Conservation (phyloP, 2,888 invertebrate genomes). For the Andrena flavipes region DNA sequence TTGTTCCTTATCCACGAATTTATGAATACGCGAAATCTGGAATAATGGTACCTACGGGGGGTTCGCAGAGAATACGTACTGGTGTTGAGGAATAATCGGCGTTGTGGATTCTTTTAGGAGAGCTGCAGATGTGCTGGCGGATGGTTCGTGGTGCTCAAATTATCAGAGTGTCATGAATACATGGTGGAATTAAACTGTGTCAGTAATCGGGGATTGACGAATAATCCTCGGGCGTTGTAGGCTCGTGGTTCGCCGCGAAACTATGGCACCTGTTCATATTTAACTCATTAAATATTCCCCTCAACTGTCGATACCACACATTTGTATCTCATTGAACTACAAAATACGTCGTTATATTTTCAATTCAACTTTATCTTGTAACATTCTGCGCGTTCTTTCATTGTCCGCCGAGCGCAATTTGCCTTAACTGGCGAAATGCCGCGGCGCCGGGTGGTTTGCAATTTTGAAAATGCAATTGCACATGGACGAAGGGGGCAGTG, state of each 20-base stretch:
- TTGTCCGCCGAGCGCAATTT: slow-evolving; percentile 30
- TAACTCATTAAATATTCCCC: too few species aligned
- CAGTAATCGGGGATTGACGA: too few species aligned
- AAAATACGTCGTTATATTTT: slow-evolving; percentile 27
- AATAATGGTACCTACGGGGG: not conserved
- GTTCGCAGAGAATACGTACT: not conserved
- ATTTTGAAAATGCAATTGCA: slow-evolving; percentile 59
- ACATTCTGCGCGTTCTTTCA: slow-evolving; percentile 20
- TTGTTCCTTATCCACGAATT: slow-evolving; percentile 35
- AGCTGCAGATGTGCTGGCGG: too few species aligned
- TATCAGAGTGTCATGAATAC: not conserved
- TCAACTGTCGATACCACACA: not conserved
- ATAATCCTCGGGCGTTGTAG: too few species aligned
- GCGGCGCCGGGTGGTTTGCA: slow-evolving; percentile 27
- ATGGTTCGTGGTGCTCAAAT: not conserved
- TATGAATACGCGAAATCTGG: slow-evolving; percentile 32
- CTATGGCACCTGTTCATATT: too few species aligned
- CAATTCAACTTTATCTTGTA: slow-evolving; percentile 9
- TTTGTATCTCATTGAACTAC: not conserved
- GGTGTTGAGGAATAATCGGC: not conserved
- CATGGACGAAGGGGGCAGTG: not conserved
- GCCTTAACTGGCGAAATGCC: slow-evolving; percentile 38
- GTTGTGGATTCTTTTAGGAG: not conserved
- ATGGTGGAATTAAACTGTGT: not conserved
- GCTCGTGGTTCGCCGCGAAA: too few species aligned